Percentiles rank a stretch among this genome's conserved stretches.
Conservation (phyloP, 2,797 vertebrate genomes). For the Scomberomorus guttatus region DNA sequence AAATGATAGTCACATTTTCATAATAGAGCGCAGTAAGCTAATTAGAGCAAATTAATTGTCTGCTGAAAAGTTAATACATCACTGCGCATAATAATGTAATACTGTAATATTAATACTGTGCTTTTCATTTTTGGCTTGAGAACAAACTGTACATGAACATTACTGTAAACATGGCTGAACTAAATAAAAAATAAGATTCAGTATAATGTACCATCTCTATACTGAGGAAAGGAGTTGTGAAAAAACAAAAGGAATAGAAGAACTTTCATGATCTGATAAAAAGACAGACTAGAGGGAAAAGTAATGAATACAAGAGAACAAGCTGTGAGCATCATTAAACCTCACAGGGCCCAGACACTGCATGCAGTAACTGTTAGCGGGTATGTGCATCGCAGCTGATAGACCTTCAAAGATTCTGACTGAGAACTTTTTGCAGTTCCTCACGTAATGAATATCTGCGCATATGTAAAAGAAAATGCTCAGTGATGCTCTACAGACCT, state of each 20-base stretch:
- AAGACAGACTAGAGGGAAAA: slow-evolving; percentile 34
- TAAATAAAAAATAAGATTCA: slow-evolving; percentile 2
- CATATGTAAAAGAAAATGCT: background rate
- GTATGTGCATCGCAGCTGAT: background rate
- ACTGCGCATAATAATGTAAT: background rate
- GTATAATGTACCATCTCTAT: background rate
- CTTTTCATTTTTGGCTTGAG: background rate
- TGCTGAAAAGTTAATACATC: background rate
- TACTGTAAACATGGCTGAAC: background rate
- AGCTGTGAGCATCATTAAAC: slow-evolving; percentile 44
- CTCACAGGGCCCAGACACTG: slow-evolving; percentile 1
- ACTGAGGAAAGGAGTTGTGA: background rate
- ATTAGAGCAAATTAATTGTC: background rate
- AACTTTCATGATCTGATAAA: slow-evolving; percentile 19
- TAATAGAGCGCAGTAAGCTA: background rate
- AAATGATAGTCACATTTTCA: background rate
- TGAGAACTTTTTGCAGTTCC: background rate
- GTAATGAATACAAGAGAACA: slow-evolving; percentile 45
- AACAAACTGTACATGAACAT: background rate
- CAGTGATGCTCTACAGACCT: slow-evolving; percentile 81
- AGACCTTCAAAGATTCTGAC: slow-evolving; percentile 21
- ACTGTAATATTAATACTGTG: background rate
- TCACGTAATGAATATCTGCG: background rate
- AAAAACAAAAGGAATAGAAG: background rate
- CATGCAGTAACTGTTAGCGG: slow-evolving; percentile 25